Base-by-base conservation (phyloP, 2,797 vertebrate species). In the Poecilia velifera region DNA sequence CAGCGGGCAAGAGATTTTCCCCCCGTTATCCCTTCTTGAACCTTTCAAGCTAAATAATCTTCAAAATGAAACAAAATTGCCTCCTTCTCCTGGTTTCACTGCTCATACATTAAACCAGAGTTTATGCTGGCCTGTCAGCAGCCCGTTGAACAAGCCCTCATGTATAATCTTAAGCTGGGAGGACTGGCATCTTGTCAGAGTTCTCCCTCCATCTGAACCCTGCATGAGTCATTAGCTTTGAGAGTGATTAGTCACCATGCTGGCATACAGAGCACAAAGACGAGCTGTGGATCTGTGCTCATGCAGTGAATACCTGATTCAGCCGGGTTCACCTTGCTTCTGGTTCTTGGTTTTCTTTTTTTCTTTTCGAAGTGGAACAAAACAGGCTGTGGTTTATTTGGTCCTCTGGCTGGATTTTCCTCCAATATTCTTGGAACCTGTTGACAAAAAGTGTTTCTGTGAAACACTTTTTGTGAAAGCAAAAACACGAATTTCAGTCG, bases 221-320 rank as follows among this genome's bases (percentile, higher is more conserved):
- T 41, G 85, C 82, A 91, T 92, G 90, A 94, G 87, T 92, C 93
- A 94, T 93, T 91, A 91, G 87, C 74, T 91, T 81, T 86, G 87
- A 88, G 88, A 82, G 89, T 87, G 86, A 91, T 91, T 92, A 92
- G 83, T 93, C 90, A 91, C 85, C 89, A 87, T 84, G 77, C 66
- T 79, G 81, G 45, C 79, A 72, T 71, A 77, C 41, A 4, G 4
- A 87, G 83, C 73, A 85, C 85, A 85, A 89, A 89, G 78, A 43
- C 74, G 88, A 34, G 84, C 51, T 84, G 75, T 84, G 74, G 78
- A 74, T 82, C 55, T 74, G 68, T 73, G 82, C 77, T 77, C 78
- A 76, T 72, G 72, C 75, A 79, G 72, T 70, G 59, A 84, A 86
- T 57, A 84, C 74, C 83, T 85, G 85, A 85, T 91, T 88, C 82